Percentiles rank a stretch among this genome's conserved stretches.
phyloP scores from a whole-genome alignment of 2,113 vertebrate genomes.

The Lota lota region DNA sequence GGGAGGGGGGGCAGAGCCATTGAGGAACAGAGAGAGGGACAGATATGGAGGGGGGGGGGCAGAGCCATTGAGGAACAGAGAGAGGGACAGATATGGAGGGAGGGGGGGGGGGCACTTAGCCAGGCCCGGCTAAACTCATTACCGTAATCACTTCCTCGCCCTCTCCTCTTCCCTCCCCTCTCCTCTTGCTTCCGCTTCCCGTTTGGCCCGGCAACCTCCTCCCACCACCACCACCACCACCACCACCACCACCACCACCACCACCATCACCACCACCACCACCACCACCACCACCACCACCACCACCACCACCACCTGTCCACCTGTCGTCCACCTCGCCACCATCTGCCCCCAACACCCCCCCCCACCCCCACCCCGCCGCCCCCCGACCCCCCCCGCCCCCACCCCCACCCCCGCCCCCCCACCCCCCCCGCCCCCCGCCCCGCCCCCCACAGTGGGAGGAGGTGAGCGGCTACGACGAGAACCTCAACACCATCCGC shows the following conservation, averaged over 20 bases:
- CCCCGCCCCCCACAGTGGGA: constrained; percentile 80
- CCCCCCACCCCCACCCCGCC: constrained; percentile 6
- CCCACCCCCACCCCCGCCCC: constrained; percentile 2
- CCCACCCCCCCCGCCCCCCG: no score
- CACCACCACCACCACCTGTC: not conserved
- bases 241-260: no score
- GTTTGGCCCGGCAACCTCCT: not conserved
- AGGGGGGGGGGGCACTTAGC: constrained; percentile 65
- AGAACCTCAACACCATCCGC: constrained; percentile 95
- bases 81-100: constrained; percentile 23
- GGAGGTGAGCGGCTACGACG: constrained; percentile 95
- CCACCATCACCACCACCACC: not conserved
- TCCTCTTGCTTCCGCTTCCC: not conserved
- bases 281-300: not conserved
- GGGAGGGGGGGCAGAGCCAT: constrained; percentile 1
- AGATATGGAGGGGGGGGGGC: constrained; percentile 49
- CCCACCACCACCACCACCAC: constrained; percentile 3
- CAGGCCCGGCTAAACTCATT: constrained; percentile 66
- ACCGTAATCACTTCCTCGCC: constrained; percentile 53
- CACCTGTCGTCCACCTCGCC: not conserved
- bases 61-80: constrained; percentile 19
- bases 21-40: constrained; percentile 29
- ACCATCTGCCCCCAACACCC: not conserved
- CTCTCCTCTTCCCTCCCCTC: not conserved
- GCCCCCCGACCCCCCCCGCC: not conserved